A percentile compares a stretch with the other conserved stretches of the same genome.
These are phyloP conservation scores for Orthonevra nobilis DNA, from an alignment of 2,888 invertebrate genomes.

Conservation along the genomic window DNA sequence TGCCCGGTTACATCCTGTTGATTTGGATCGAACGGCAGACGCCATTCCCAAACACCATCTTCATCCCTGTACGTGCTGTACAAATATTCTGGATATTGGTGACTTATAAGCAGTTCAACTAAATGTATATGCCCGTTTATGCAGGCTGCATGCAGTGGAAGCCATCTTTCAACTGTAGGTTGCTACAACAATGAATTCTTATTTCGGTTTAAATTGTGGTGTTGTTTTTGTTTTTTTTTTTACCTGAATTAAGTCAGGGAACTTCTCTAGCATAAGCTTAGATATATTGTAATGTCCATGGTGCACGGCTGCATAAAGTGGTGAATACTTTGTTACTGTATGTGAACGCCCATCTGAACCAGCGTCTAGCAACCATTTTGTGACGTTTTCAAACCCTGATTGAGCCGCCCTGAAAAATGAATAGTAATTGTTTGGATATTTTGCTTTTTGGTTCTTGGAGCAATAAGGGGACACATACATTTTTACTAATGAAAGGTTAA, in stretches of 20 bases:
- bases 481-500: too few relatives aligned
- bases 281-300: constrained; percentile 91
- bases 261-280: constrained; percentile 87
- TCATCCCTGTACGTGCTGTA: constrained; percentile 86
- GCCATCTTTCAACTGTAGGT: constrained; percentile 94
- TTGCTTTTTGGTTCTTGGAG: too few relatives aligned
- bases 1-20: constrained; percentile 93
- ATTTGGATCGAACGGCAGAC: constrained; percentile 95
- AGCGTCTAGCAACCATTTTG: constrained; percentile 87
- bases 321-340: constrained; percentile 94
- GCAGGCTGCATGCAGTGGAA: constrained; percentile 95
- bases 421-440: too few relatives aligned
- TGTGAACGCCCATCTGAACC: constrained; percentile 95
- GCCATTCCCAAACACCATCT: constrained; percentile 89
- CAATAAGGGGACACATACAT: too few relatives aligned
- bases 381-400: constrained; percentile 89
- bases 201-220: background rate
- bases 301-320: constrained; percentile 94
- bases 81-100: constrained; percentile 88
- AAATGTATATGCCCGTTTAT: constrained; percentile 91
- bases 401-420: constrained; percentile 90
- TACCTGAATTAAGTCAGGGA: constrained; percentile 91
- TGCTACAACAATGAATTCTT: constrained; percentile 81
- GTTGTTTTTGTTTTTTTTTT: background rate
- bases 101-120: constrained; percentile 89